Evolutionary conservation across 2,797 vertebrate species (phyloP).

Genomic region (Poliocrania exsul): DNA sequence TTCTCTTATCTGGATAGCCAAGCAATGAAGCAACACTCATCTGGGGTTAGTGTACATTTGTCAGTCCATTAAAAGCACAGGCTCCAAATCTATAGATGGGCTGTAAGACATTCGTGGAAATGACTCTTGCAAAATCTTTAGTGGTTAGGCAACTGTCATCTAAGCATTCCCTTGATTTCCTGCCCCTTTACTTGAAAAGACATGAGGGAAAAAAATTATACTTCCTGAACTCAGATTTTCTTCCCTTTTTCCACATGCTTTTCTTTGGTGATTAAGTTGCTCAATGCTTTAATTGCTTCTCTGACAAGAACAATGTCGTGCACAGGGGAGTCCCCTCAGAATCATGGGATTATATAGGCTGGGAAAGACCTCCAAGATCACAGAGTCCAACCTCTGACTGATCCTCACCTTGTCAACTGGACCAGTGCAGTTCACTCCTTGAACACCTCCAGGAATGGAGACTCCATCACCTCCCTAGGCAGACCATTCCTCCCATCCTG

Average conservation of each 20-base stretch:
- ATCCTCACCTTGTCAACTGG: background rate
- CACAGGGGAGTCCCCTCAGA: background rate
- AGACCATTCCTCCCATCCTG: background rate
- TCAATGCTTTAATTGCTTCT: background rate
- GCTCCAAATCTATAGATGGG: constrained; percentile 10
- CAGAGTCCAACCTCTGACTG: rapidly evolving
- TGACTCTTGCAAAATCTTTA: constrained; percentile 24
- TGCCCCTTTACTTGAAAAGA: background rate
- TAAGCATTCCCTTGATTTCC: background rate
- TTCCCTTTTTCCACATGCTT: background rate
- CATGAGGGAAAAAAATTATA: background rate
- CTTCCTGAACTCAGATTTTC: background rate
- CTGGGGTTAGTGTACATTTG: constrained; percentile 27
- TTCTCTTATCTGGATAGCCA: constrained; percentile 30
- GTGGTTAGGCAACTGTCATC: background rate
- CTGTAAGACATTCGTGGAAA: constrained; percentile 12
- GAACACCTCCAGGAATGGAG: background rate
- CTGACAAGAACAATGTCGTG: background rate
- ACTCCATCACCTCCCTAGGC: background rate
- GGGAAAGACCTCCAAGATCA: background rate
- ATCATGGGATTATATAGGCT: too few relatives aligned
- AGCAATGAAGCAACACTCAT: background rate
- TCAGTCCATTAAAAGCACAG: constrained; percentile 45
- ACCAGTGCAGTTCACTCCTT: rapidly evolving
- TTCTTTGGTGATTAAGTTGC: background rate